These are phyloP conservation scores for Rutpela maculata DNA, from an alignment of 2,888 invertebrate genomes.

Conservation along the genomic window DNA sequence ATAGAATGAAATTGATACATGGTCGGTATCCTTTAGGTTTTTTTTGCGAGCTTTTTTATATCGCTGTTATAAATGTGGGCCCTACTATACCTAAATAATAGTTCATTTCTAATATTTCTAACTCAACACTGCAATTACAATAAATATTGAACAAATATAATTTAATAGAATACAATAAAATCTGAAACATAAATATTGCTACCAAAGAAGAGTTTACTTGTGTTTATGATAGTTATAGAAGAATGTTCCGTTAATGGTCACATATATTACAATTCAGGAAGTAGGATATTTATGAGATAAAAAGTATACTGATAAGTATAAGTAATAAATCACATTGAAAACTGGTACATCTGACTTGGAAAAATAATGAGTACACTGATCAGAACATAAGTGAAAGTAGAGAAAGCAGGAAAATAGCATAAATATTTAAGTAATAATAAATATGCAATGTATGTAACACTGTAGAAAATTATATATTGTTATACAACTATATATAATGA, in stretches of 20 bases:
- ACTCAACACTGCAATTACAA: too few species aligned
- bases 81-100: too few species aligned
- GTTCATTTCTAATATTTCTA: too few species aligned
- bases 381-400: constrained; percentile 23
- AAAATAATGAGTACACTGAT: too few species aligned
- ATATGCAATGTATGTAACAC: background rate
- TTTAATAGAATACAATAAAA: too few species aligned
- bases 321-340: background rate
- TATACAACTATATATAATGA: background rate
- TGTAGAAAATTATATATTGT: background rate
- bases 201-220: background rate
- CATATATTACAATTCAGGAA: background rate
- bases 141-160: too few species aligned
- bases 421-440: constrained; percentile 16
- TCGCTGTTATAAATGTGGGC: too few species aligned
- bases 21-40: too few species aligned
- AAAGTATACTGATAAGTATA: background rate
- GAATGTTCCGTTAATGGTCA: background rate
- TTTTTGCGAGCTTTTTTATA: too few species aligned
- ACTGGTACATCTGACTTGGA: too few species aligned
- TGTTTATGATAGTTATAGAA: background rate
- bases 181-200: background rate
- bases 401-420: constrained; percentile 28
- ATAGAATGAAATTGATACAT: too few species aligned
- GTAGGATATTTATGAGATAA: background rate